Conservation (phyloP, 1,140 invertebrate genomes). For the Thereuonema tuberculata region DNA sequence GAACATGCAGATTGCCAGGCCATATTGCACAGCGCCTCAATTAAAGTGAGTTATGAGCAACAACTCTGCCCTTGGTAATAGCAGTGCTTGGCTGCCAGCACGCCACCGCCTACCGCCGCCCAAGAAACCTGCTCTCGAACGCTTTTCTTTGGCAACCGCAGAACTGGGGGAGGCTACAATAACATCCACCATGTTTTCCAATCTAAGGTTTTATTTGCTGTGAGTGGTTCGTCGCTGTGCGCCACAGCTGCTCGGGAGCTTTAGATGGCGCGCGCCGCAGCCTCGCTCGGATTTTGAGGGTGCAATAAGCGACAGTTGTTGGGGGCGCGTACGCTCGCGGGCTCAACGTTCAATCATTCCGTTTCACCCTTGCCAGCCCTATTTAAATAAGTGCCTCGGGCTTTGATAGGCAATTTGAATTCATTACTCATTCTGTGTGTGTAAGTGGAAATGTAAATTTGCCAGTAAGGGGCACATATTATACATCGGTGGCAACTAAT, state of each 20-base stretch:
- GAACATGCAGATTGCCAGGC: slow-evolving; percentile 6
- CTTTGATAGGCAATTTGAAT: slow-evolving; percentile 11
- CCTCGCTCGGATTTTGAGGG: not conserved
- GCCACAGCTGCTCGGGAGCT: too few relatives aligned
- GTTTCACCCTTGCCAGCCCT: slow-evolving; percentile 2
- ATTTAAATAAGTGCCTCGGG: slow-evolving; percentile 7
- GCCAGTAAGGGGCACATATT: not conserved
- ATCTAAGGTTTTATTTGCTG: slow-evolving; percentile 6
- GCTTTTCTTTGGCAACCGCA: not conserved
- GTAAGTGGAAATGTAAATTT: slow-evolving; percentile 11
- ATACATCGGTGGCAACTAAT: slow-evolving; percentile 5
- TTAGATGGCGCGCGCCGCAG: too few relatives aligned
- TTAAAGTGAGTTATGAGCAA: slow-evolving; percentile 6
- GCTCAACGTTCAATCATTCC: not conserved
- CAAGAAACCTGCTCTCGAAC: not conserved
- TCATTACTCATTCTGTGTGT: slow-evolving; percentile 6
- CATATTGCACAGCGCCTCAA: not conserved
- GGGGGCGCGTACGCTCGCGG: too few relatives aligned
- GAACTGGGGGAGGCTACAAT: not conserved
- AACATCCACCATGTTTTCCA: slow-evolving; percentile 4
- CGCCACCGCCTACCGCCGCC: too few relatives aligned
- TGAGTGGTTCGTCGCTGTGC: too few relatives aligned
- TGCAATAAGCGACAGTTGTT: slow-evolving; percentile 4
- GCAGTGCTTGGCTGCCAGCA: too few relatives aligned
- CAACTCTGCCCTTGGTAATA: too few relatives aligned